phyloP scores from a whole-genome alignment of 2,797 vertebrate genomes.

The Macrochelys suwanniensis region DNA sequence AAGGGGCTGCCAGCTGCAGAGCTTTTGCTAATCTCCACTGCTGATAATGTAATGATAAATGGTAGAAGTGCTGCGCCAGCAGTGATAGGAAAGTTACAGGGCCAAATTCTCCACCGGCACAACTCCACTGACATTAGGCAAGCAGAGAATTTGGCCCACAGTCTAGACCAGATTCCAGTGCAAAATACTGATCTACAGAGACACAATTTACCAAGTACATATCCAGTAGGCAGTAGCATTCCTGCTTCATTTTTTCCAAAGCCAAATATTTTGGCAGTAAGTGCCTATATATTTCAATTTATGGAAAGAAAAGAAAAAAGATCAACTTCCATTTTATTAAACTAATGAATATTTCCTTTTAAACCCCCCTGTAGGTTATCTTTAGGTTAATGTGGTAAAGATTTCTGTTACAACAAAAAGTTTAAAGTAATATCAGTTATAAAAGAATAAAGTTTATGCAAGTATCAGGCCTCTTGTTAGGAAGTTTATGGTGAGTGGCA shows the following conservation, averaged over 20 bases:
- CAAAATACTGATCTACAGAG: background rate
- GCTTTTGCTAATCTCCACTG: background rate
- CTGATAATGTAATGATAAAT: background rate
- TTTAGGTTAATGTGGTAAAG: background rate
- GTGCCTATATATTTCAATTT: background rate
- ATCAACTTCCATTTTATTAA: background rate
- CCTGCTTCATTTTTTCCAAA: background rate
- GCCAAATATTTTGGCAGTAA: background rate
- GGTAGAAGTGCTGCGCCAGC: background rate
- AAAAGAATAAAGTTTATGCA: background rate
- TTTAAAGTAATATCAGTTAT: background rate
- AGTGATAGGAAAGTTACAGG: background rate
- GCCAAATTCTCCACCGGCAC: background rate
- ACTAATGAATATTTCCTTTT: background rate
- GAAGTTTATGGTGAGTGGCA: background rate
- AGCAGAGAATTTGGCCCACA: background rate
- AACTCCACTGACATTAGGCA: background rate
- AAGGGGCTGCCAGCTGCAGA: background rate
- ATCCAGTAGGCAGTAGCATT: background rate
- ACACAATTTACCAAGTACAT: background rate
- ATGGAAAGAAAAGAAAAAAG: background rate
- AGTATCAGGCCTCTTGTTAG: background rate
- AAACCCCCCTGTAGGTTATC: background rate
- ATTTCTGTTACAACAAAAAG: background rate
- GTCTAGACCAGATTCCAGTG: background rate